Evolutionary conservation across 2,888 invertebrate genomes (phyloP).

Genomic region (Schrankia costaestrigalis): DNA sequence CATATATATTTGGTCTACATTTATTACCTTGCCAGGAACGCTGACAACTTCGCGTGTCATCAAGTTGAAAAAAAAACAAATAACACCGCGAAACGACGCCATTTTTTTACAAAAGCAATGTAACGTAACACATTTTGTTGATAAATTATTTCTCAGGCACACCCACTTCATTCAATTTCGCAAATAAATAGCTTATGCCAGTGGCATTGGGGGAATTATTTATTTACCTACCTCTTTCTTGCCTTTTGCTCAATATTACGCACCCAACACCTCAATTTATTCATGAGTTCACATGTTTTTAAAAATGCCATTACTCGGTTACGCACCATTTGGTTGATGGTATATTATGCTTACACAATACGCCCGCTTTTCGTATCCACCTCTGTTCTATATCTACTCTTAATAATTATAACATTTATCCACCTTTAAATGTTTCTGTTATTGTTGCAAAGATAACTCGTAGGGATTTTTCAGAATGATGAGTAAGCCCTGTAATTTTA

Average conservation of each 20-base stretch:
- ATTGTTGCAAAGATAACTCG: no score
- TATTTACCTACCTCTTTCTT: conserved; percentile 35
- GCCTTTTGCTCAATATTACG: conserved; percentile 34
- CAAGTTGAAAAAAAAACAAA: conserved; percentile 22
- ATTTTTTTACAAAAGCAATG: conserved; percentile 42
- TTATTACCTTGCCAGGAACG: no score
- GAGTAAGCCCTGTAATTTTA: no score
- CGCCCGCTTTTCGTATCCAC: no score
- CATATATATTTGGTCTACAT: no score
- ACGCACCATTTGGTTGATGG: conserved; percentile 1
- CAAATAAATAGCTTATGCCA: conserved; percentile 50
- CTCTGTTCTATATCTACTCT: no score
- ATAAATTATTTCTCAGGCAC: conserved; percentile 49
- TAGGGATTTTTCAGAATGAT: no score
- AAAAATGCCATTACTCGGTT: conserved; percentile 28
- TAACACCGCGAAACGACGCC: conserved; percentile 33
- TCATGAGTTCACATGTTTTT: conserved; percentile 36
- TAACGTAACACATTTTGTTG: conserved; percentile 52
- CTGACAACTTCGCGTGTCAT: no score
- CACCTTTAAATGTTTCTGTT: no score
- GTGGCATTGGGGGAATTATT: conserved; percentile 41
- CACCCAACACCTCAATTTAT: conserved; percentile 36
- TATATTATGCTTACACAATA: conserved; percentile 1
- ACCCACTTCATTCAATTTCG: conserved; percentile 49
- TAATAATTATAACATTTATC: no score